Percentiles rank a stretch among this genome's conserved stretches.
Evolutionary conservation across 2,888 invertebrate genomes (phyloP).

Genomic region (Argyresthia albistria): DNA sequence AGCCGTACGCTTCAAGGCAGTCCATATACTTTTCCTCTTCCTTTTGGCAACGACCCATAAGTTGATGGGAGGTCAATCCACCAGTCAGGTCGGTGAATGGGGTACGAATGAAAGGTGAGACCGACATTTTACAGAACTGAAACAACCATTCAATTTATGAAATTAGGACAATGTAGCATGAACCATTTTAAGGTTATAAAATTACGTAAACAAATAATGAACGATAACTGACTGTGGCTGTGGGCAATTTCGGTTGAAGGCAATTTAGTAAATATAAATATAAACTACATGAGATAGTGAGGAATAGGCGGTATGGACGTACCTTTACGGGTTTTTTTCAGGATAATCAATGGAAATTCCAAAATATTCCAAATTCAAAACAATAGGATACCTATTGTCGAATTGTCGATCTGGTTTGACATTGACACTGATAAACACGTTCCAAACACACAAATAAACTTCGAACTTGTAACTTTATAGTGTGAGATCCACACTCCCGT

Average conservation of each 20-base stretch:
- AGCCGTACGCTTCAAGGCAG: conserved; percentile 86
- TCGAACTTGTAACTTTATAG: too few species aligned
- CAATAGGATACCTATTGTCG: background rate
- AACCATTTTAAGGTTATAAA: conserved; percentile 12
- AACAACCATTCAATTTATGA: too few species aligned
- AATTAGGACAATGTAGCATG: too few species aligned
- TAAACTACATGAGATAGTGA: background rate
- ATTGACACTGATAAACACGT: too few species aligned
- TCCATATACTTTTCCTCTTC: conserved; percentile 81
- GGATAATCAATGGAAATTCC: too few species aligned
- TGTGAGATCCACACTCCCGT: too few species aligned
- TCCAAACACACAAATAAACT: too few species aligned
- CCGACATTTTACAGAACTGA: conserved; percentile 53
- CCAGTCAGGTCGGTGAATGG: conserved; percentile 83
- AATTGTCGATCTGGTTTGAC: background rate
- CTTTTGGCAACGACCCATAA: conserved; percentile 75
- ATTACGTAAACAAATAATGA: conserved; percentile 23
- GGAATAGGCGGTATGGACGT: background rate
- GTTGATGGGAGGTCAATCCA: conserved; percentile 75
- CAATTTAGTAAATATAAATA: too few species aligned
- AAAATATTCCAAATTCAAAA: background rate
- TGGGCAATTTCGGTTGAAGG: too few species aligned
- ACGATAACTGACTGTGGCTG: conserved; percentile 13
- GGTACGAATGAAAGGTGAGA: conserved; percentile 76
- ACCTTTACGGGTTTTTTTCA: background rate